Base-by-base conservation (phyloP, 2,113 vertebrate genomes). In the Sebastes schlegelii region DNA sequence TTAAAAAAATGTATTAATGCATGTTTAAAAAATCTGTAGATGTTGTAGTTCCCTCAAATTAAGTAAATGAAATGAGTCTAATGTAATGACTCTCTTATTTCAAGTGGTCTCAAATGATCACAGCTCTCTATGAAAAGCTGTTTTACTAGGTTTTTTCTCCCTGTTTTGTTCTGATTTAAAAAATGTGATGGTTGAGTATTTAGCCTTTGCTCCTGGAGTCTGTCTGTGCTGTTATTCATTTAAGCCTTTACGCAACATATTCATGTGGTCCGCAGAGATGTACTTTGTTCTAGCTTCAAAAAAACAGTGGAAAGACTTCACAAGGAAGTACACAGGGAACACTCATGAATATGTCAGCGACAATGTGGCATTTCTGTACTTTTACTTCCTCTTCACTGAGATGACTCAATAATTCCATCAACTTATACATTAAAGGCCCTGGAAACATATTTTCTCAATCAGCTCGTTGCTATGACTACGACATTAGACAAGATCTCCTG, bases 81-180 rank as follows among this genome's bases (percentile, higher is more conserved):
- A 49, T 4, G 7, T 17, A 8, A 12, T 5, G 6, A 60, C 5
- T 23, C 8, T 48, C 13, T 17, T 66, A 21, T 52, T 42, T 60
- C 1, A 34, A 8, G 34, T 45, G 23, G 40, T 26, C 5, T 26
- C 1, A 11, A 48, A 21, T 40, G 16, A 63, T 70, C n/a, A 71
- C 23, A 19, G 17, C 3, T 23, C 8, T 45, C 6, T 45, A n/a
- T 26, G 8, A 45, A 45, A 62, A 45, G 10, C n/a, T 21, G 1
- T 64, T 42, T 49, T 49, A 1, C 26, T 65, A 21, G 62, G 67
- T 62, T 52, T n/a, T 67, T 67, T 73, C 85, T 64, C 63, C 70
- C 64, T 79, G 79, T 42, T 74, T 74, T 78, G 48, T 43, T 11
- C 85, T 60, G 58, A 17, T 17, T 8, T 13, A 6, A 46, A 46